Percentiles rank a stretch among this genome's conserved stretches.
phyloP scores from a whole-genome alignment of 2,888 invertebrate genomes.

The Lasius platythorax region DNA sequence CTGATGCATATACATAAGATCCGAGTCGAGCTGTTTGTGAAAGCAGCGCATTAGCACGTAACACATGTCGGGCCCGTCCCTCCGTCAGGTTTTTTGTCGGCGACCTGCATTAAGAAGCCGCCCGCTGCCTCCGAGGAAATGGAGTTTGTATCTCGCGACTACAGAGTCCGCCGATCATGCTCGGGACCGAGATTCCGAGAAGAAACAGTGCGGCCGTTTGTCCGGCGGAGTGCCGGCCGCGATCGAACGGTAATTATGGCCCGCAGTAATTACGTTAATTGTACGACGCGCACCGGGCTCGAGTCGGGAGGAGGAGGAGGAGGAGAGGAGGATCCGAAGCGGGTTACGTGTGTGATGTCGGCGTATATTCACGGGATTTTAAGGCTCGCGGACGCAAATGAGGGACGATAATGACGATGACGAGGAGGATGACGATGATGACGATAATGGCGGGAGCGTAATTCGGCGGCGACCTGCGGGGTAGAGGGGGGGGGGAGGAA shows the following conservation, averaged over 20 bases:
- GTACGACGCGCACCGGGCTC: constrained; percentile 21
- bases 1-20: constrained; percentile 37
- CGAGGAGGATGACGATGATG: constrained; percentile 21
- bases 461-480: background rate
- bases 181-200: constrained; percentile 28
- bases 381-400: constrained; percentile 4
- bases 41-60: constrained; percentile 65
- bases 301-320: background rate
- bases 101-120: constrained; percentile 54
- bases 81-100: constrained; percentile 49
- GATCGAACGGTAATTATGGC: constrained; percentile 70
- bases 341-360: background rate
- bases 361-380: background rate
- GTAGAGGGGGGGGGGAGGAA: background rate
- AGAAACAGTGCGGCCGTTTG: constrained; percentile 43
- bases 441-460: constrained; percentile 30
- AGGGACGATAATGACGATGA: constrained; percentile 30
- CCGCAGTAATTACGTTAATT: constrained; percentile 72
- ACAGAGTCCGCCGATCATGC: constrained; percentile 26
- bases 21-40: constrained; percentile 34
- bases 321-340: background rate
- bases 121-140: constrained; percentile 40
- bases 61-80: constrained; percentile 59
- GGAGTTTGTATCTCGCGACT: constrained; percentile 47
- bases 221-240: constrained; percentile 47